Base-by-base conservation (phyloP, 1,140 invertebrate species). In the Drosophila chauvacae region DNA sequence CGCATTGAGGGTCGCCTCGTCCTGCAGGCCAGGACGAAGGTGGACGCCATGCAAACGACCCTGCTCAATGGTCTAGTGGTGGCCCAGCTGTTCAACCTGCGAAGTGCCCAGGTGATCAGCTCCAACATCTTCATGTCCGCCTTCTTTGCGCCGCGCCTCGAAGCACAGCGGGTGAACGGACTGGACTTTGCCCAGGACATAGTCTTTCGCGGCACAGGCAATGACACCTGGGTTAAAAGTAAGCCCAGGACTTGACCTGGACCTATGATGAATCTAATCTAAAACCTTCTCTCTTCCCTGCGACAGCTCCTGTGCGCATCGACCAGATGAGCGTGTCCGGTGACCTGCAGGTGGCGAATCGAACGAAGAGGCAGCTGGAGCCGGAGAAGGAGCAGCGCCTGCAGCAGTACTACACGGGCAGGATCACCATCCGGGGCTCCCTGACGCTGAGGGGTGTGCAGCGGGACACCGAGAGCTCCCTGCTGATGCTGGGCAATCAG, bases 381-480 rank as follows among this genome's bases (percentile, higher is more conserved):
- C 7, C 23, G 1, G 57, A 59, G 0, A 11, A 28, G 1, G n/a
- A 50, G 18, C 51, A 35, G 4, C 39, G 51, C 3, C 57, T 92
- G 3, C 88, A 90, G 59, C 91, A 92, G 30, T 87, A 90, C 28
- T 92, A 92, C 26, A 90, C 80, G 7, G 83, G 78, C 18, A 80
- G 53, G 44, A 71, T 92, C 0, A 73, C 53, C 3, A 63, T 92
- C 6, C 80, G 75, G 7, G 91, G 91, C 0, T 79, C 85, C 0
- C 53, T 92, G 41, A 79, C 79, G 1, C 51, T 92, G 0, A 80
- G 60, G 23, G 84, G 80, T 60, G n/a, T 92, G 11, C 28, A 41
- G 11, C 4, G 68, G 9, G 90, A 91, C 35, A 76, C 81, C 0
- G 16, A 30, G 0, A 35, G 1, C 9, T 71, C 80, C 4, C 48